Conservation (phyloP, 2,797 vertebrate species). For the Bovichtus variegatus region DNA sequence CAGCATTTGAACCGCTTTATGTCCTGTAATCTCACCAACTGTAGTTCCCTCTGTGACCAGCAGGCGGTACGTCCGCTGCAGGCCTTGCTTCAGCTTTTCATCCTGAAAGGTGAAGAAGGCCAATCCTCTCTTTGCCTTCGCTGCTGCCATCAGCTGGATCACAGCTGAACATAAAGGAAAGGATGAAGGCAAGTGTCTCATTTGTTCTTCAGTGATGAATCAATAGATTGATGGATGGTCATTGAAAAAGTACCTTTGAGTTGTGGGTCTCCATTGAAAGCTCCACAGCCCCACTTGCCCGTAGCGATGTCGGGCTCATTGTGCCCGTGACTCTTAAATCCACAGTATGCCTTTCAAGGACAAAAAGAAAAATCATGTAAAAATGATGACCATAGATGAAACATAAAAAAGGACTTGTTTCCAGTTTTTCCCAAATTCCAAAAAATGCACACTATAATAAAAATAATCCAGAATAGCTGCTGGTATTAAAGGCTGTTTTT, state of each 20-base stretch:
- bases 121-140: slow-evolving; percentile 62
- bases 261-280: slow-evolving; percentile 79
- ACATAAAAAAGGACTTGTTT: no score
- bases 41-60: slow-evolving; percentile 52
- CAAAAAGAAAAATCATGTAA: background rate
- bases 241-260: slow-evolving; percentile 80
- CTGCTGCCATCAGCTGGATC: slow-evolving; percentile 86
- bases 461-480: background rate
- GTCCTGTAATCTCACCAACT: slow-evolving; percentile 70
- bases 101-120: slow-evolving; percentile 81
- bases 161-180: slow-evolving; percentile 59
- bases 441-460: background rate
- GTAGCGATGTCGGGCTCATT: slow-evolving; percentile 79
- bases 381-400: background rate
- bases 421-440: no score
- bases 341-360: slow-evolving; percentile 79
- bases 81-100: background rate
- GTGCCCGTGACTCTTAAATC: slow-evolving; percentile 43
- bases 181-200: background rate
- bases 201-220: background rate
- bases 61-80: slow-evolving; percentile 61
- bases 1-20: rapidly evolving
- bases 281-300: slow-evolving; percentile 86
- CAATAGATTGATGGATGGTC: rapidly evolving
- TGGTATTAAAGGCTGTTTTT: no score